Evolutionary conservation across 2,113 vertebrate species (phyloP).

Genomic region (Aramus guarauna): DNA sequence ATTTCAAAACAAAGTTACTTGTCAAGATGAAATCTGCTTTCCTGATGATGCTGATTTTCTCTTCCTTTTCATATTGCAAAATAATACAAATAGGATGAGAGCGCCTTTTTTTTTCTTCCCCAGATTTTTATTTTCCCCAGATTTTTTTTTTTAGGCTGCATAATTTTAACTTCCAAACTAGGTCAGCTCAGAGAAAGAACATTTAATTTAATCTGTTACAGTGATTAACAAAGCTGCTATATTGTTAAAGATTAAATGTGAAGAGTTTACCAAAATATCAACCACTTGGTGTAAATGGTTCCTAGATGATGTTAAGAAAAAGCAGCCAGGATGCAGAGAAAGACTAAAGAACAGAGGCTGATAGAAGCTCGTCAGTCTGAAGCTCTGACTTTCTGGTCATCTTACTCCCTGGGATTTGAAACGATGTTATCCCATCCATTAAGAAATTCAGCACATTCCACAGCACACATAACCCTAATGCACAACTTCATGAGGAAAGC

Average conservation of each 20-base stretch:
- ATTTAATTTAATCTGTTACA: slow-evolving; percentile 51
- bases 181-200: slow-evolving; percentile 32
- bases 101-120: not conserved
- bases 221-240: slow-evolving; percentile 46
- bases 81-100: slow-evolving; percentile 17
- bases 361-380: not conserved
- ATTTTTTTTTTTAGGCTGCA: not conserved
- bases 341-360: not conserved
- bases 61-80: slow-evolving; percentile 1
- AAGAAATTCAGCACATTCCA: slow-evolving; percentile 11
- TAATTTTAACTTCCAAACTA: slow-evolving; percentile 55
- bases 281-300: not conserved
- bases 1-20: not conserved
- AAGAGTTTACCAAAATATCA: slow-evolving; percentile 49
- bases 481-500: not conserved
- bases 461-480: not conserved
- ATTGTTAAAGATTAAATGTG: slow-evolving; percentile 11
- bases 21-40: slow-evolving; percentile 16
- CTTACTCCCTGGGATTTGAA: slow-evolving; percentile 11
- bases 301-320: slow-evolving; percentile 28
- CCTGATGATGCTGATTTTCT: not conserved
- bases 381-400: slow-evolving; percentile 1
- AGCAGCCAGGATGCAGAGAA: not conserved
- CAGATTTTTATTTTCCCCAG: rapidly evolving
- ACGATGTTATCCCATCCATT: not conserved